Conservation (phyloP, 2,113 vertebrate species). For the Monopterus albus region DNA sequence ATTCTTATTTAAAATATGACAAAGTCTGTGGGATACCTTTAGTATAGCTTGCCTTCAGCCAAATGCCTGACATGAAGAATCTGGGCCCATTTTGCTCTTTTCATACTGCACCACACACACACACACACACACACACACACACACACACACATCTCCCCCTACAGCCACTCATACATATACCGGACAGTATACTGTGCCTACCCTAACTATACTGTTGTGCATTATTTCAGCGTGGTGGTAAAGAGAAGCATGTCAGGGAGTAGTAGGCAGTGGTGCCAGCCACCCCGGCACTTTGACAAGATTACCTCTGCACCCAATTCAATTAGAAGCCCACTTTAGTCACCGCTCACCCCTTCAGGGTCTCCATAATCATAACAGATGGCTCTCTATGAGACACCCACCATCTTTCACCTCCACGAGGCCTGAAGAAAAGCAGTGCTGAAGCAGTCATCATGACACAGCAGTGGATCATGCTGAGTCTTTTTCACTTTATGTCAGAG, state of each 20-base stretch:
- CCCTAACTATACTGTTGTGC: constrained; percentile 36
- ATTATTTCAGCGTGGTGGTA: constrained; percentile 57
- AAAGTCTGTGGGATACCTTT: too few species aligned
- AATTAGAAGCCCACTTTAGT: constrained; percentile 71
- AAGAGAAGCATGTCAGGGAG: constrained; percentile 67
- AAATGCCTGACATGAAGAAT: neutral
- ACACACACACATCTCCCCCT: neutral
- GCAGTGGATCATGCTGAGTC: constrained; percentile 26
- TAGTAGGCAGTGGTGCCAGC: constrained; percentile 55
- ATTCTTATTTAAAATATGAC: neutral
- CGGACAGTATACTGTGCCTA: neutral
- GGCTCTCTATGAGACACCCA: constrained; percentile 62
- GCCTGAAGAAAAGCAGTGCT: constrained; percentile 45
- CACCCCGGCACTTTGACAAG: constrained; percentile 63
- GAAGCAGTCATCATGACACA: constrained; percentile 34
- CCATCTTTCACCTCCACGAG: constrained; percentile 63
- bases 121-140: neutral
- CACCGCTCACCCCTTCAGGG: constrained; percentile 63
- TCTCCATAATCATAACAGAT: constrained; percentile 75
- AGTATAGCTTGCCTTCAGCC: too few species aligned
- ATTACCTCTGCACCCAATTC: constrained; percentile 74
- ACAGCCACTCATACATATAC: neutral
- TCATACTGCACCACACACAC: neutral
- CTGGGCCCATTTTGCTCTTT: neutral
- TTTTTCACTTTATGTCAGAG: constrained; percentile 29